Conservation (phyloP, 2,797 vertebrate genomes). For the Chrysolophus pictus region DNA sequence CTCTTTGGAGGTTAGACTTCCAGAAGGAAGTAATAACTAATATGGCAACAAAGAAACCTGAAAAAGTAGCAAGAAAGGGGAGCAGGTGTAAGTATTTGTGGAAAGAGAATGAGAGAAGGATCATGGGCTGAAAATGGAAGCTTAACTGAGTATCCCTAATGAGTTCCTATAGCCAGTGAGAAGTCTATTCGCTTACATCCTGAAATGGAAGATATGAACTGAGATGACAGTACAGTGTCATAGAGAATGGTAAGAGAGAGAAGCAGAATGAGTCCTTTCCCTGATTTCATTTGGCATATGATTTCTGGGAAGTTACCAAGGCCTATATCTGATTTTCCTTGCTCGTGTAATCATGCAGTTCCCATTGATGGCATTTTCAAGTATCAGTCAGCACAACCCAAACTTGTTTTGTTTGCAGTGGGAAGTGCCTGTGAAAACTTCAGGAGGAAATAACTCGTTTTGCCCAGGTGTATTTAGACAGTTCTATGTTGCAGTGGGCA, state of each 20-base stretch:
- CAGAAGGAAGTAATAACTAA: background rate
- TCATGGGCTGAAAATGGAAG: background rate
- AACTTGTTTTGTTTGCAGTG: background rate
- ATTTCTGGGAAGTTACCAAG: background rate
- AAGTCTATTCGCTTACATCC: fast-evolving
- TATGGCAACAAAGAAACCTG: background rate
- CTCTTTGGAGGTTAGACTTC: background rate
- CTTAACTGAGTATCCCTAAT: fast-evolving
- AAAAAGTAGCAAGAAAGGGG: background rate
- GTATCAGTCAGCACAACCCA: background rate
- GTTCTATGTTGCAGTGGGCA: background rate
- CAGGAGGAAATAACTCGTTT: background rate
- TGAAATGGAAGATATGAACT: background rate
- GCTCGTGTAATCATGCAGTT: background rate
- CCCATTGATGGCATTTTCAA: background rate
- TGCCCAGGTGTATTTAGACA: background rate
- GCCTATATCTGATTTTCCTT: background rate
- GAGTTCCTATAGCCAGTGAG: background rate
- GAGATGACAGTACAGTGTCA: fast-evolving
- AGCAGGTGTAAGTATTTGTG: background rate
- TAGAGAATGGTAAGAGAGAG: background rate
- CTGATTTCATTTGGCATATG: background rate
- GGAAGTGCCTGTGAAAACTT: background rate
- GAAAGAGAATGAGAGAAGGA: background rate
- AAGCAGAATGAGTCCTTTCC: background rate